Conservation (phyloP, 2,888 invertebrate species). For the Xanthorhoe spadicearia region DNA sequence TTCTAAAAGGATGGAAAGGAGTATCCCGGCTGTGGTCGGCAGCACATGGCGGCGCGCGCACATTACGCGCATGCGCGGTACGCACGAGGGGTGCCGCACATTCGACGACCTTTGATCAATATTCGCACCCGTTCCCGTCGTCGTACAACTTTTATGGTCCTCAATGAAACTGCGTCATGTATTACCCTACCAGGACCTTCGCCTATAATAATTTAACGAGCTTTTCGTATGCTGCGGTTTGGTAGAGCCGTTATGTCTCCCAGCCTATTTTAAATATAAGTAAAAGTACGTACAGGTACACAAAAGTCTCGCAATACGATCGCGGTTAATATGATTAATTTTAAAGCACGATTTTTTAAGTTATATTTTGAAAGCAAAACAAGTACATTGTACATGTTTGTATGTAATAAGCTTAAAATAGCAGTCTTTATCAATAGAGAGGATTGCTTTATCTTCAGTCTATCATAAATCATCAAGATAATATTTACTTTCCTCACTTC, state of each 20-base stretch:
- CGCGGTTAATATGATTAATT: too few relatives aligned
- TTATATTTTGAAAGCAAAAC: too few relatives aligned
- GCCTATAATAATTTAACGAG: slow-evolving; percentile 29
- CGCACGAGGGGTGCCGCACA: slow-evolving; percentile 52
- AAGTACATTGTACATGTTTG: too few relatives aligned
- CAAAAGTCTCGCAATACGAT: too few relatives aligned
- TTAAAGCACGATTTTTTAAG: too few relatives aligned
- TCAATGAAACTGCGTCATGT: slow-evolving; percentile 59
- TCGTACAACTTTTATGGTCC: slow-evolving; percentile 66
- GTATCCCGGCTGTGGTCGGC: slow-evolving; percentile 51
- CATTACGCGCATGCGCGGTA: slow-evolving; percentile 33
- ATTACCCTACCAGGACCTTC: slow-evolving; percentile 28
- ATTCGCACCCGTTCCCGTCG: slow-evolving; percentile 69
- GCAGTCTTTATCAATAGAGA: neutral
- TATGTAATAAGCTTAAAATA: neutral
- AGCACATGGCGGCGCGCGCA: slow-evolving; percentile 61
- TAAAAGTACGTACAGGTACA: too few relatives aligned
- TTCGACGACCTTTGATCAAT: slow-evolving; percentile 75
- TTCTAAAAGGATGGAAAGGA: slow-evolving; percentile 48
- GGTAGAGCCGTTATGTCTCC: neutral
- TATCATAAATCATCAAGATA: neutral
- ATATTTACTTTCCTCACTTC: neutral
- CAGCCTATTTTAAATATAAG: neutral
- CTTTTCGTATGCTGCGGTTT: slow-evolving; percentile 2
- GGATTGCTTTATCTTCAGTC: neutral